Evolutionary conservation across 2,113 vertebrate species (phyloP).

Genomic region (Nannospalax galili): DNA sequence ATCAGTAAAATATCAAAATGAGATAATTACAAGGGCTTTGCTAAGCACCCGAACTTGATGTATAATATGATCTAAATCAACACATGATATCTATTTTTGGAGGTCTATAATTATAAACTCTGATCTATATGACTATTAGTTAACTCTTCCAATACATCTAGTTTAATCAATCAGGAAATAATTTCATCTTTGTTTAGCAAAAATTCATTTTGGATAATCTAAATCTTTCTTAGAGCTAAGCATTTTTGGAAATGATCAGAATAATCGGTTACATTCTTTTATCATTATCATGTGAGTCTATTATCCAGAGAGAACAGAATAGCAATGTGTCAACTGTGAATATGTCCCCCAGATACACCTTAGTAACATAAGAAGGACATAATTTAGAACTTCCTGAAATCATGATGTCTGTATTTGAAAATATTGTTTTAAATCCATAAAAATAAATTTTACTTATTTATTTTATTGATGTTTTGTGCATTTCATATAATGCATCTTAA

Average conservation of each 20-base stretch:
- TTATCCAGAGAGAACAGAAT: background rate
- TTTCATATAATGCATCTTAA: no score
- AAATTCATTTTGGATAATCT: background rate
- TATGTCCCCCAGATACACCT: background rate
- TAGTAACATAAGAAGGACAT: background rate
- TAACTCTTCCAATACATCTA: background rate
- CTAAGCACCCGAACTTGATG: background rate
- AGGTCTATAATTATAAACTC: background rate
- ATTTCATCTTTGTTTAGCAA: background rate
- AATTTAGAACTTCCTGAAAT: background rate
- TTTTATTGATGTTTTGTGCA: no score
- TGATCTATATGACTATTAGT: slow-evolving; percentile 24
- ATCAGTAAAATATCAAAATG: background rate
- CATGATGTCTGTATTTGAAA: background rate
- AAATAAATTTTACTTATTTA: no score
- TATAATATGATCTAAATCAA: background rate
- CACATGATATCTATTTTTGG: background rate
- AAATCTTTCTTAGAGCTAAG: background rate
- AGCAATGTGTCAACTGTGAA: background rate
- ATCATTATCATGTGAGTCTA: background rate
- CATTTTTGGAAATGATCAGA: background rate
- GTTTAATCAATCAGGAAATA: background rate
- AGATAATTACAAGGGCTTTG: background rate
- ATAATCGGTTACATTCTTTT: background rate
- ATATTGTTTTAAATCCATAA: background rate